Conservation (phyloP, 2,113 vertebrate genomes). For the Odobenus rosmarus region DNA sequence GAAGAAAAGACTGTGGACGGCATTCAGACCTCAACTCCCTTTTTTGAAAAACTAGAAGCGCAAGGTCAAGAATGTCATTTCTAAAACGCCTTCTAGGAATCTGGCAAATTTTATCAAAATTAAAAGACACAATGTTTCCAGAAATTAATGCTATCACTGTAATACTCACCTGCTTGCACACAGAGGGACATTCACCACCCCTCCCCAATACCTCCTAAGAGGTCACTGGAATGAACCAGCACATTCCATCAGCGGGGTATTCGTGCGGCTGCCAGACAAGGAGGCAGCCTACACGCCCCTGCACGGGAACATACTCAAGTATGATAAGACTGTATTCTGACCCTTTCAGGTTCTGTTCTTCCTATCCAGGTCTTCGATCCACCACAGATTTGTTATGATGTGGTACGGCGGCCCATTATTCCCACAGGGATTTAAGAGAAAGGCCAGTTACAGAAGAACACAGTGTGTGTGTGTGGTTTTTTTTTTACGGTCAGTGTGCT, state of each 20-base stretch:
- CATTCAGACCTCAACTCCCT: background rate
- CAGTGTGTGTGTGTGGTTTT: too few relatives aligned
- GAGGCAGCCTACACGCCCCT: background rate
- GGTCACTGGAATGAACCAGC: background rate
- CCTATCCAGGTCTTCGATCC: background rate
- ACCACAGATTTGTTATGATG: too few relatives aligned
- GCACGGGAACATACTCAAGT: fast-evolving
- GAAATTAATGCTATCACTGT: too few relatives aligned
- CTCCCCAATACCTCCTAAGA: fast-evolving
- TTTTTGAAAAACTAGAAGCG: background rate
- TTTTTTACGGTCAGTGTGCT: too few relatives aligned
- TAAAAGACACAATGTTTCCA: background rate
- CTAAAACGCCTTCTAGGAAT: background rate
- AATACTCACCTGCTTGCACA: fast-evolving
- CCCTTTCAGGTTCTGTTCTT: background rate
- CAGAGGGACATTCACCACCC: fast-evolving
- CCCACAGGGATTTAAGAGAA: background rate
- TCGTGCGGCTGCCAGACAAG: background rate
- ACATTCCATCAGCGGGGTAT: fast-evolving
- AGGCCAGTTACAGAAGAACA: too few relatives aligned
- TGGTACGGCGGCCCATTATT: background rate
- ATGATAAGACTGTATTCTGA: background rate
- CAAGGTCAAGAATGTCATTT: background rate
- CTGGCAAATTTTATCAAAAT: background rate
- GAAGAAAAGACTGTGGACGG: background rate